These are phyloP conservation scores for Leptopilina drosophilae DNA, from an alignment of 2,888 invertebrate genomes.

Conservation along the genomic window DNA sequence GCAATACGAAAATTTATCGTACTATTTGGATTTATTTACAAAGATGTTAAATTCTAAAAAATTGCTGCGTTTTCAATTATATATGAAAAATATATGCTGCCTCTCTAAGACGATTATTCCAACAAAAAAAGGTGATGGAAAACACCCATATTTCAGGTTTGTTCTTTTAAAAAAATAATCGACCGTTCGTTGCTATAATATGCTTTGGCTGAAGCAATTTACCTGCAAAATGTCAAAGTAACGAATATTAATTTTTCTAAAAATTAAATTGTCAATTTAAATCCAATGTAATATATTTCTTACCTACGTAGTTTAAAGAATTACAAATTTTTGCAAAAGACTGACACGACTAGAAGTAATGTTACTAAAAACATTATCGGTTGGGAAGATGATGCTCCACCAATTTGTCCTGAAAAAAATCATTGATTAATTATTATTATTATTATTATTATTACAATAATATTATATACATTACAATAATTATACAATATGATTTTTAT, in stretches of 20 bases:
- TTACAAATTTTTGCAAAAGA: constrained; percentile 69
- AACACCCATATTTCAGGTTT: constrained; percentile 5
- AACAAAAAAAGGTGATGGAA: constrained; percentile 9
- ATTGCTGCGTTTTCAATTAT: constrained; percentile 2
- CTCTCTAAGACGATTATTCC: not conserved
- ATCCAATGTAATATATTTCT: constrained; percentile 36
- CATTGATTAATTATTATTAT: too few species aligned
- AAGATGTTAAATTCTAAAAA: constrained; percentile 15
- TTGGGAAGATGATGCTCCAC: constrained; percentile 49
- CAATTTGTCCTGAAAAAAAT: constrained; percentile 47
- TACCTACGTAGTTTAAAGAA: constrained; percentile 69
- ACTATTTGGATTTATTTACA: constrained; percentile 32
- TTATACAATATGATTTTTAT: too few species aligned
- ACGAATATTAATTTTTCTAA: not conserved
- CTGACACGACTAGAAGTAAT: constrained; percentile 66
- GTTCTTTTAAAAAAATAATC: not conserved
- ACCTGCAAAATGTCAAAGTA: constrained; percentile 58
- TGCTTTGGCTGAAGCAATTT: constrained; percentile 76
- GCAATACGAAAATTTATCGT: constrained; percentile 14
- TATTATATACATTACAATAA: too few species aligned
- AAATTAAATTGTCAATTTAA: too few species aligned
- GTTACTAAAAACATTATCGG: constrained; percentile 54
- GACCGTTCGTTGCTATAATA: constrained; percentile 66
- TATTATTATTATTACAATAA: too few species aligned
- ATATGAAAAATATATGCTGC: constrained; percentile 34